These are phyloP conservation scores for Pleuronectes platessa DNA, from an alignment of 2,113 vertebrate species.

Conservation along the genomic window DNA sequence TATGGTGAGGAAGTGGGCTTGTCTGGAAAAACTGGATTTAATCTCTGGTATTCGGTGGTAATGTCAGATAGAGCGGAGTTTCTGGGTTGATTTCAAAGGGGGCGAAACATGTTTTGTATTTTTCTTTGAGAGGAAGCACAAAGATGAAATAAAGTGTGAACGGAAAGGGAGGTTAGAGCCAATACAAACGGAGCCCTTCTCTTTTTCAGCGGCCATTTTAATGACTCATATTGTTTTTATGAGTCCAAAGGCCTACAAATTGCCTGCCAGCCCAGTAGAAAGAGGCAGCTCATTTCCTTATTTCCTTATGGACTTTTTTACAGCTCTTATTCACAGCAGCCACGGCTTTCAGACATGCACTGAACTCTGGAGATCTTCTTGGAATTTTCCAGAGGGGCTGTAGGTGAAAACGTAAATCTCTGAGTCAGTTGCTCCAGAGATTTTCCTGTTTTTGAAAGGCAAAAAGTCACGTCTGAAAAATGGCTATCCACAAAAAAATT, in stretches of 20 bases:
- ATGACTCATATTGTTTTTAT: slow-evolving; percentile 61
- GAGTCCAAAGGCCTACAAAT: neutral
- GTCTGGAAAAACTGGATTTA: slow-evolving; percentile 61
- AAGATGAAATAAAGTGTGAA: slow-evolving; percentile 17
- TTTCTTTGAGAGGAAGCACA: neutral
- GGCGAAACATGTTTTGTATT: too few relatives aligned
- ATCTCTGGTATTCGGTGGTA: slow-evolving; percentile 71
- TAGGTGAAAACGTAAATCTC: too few relatives aligned
- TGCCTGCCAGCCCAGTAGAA: too few relatives aligned
- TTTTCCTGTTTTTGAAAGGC: neutral
- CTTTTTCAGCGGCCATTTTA: slow-evolving; percentile 64
- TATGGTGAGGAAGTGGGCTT: slow-evolving; percentile 73
- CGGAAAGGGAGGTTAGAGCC: neutral
- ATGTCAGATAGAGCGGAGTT: slow-evolving; percentile 26
- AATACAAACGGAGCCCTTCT: slow-evolving; percentile 46
- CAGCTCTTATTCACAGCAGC: too few relatives aligned
- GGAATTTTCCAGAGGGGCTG: too few relatives aligned
- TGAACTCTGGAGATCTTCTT: too few relatives aligned
- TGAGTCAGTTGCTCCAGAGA: too few relatives aligned
- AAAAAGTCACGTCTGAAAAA: too few relatives aligned
- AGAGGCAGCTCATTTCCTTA: too few relatives aligned
- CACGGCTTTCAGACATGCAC: too few relatives aligned
- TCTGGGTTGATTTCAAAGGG: slow-evolving; percentile 25
- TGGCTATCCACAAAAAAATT: too few relatives aligned
- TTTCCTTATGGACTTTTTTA: too few relatives aligned